Evolutionary conservation across 2,797 vertebrate genomes (phyloP).

Genomic region (Eulemur coronatus): DNA sequence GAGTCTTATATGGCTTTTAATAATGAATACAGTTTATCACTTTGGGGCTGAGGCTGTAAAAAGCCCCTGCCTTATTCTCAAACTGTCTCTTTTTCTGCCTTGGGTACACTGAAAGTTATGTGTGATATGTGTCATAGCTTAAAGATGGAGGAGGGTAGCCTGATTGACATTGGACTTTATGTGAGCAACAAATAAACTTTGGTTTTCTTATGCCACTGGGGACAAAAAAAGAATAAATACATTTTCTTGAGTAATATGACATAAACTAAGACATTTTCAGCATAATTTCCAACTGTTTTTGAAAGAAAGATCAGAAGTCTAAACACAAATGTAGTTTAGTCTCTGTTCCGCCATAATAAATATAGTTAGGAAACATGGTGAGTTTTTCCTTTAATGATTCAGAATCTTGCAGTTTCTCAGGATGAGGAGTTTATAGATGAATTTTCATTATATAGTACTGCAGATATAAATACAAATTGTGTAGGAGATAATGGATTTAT

Average conservation of each 20-base stretch:
- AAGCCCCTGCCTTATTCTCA: background rate
- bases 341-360: background rate
- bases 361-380: background rate
- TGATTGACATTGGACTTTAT: background rate
- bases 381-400: conserved; percentile 34
- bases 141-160: background rate
- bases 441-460: background rate
- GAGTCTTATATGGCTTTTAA: conserved; percentile 15
- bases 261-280: background rate
- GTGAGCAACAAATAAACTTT: background rate
- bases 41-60: background rate
- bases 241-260: conserved; percentile 21
- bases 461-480: background rate
- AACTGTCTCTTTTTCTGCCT: background rate
- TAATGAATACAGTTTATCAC: background rate
- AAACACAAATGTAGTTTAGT: conserved; percentile 11
- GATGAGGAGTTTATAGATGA: background rate
- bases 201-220: background rate
- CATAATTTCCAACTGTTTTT: conserved; percentile 25
- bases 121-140: background rate
- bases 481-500: background rate
- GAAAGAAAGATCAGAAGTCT: conserved; percentile 36
- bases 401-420: conserved; percentile 4
- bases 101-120: background rate
- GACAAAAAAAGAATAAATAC: background rate